phyloP scores from a whole-genome alignment of 2,113 vertebrate species.

The Malaclemys terrapin region DNA sequence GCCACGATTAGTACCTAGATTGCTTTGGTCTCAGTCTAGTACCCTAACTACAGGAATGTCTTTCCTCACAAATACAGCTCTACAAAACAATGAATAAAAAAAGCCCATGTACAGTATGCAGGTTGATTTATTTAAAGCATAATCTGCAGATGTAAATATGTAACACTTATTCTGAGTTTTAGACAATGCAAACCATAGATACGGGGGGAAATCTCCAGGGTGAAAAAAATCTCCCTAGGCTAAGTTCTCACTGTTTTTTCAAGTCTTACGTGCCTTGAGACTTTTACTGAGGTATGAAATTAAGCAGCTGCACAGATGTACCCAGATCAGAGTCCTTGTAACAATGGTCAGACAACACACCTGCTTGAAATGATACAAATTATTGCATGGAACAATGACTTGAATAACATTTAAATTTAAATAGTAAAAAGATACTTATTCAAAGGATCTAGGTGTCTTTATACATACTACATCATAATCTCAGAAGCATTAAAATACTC shows the following conservation, averaged over 20 bases:
- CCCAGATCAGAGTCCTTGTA: no score
- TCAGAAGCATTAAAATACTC: background rate
- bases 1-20: background rate
- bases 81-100: background rate
- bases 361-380: background rate
- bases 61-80: background rate
- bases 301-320: no score
- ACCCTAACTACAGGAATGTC: background rate
- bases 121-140: background rate
- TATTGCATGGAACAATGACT: background rate
- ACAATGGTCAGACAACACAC: no score
- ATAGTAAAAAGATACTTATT: background rate
- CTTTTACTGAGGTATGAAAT: no score
- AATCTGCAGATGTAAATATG: background rate
- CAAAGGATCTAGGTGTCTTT: background rate
- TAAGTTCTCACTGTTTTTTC: background rate
- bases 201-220: background rate
- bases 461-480: background rate
- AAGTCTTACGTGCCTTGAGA: background rate
- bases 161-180: background rate
- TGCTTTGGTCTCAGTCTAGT: background rate
- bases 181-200: background rate
- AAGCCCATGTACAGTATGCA: background rate
- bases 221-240: background rate
- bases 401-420: background rate